Evolutionary conservation across 1,140 invertebrate genomes (phyloP), one percentile per base, ranked within the genome.

Genomic region (Drosophila takahashii): DNA sequence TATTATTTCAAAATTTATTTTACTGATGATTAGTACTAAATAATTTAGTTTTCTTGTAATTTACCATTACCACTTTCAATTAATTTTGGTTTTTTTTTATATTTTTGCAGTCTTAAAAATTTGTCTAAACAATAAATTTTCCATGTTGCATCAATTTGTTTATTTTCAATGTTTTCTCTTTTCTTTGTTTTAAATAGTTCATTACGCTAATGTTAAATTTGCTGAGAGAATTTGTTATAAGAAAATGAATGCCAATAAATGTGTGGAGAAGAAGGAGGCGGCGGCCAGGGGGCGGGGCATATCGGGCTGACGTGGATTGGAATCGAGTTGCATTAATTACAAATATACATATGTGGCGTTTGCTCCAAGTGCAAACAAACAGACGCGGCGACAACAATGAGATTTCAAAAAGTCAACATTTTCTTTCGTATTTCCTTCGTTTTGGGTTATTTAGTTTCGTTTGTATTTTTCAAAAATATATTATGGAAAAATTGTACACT

Each of bases 401-500:
- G 83, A 86, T 86, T 83, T 87, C 42, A 81, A 85, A 74, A 85
- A 80, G 79, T 85, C 57, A 85, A 85, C 81, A 86, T 72, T 77
- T 59, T 65, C 13, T 2, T 39, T 42, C 22, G 41, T 48, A 32
- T 18, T 70, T 59, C 53, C 58, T 59, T 56, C 6, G 34, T n/a
- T 72, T 72, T 27, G 44, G 60, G 66, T 76, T 81, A 58, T 74
- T 74, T 62, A 69, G 27, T 70, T 84, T 66, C 50, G 45, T 53
- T 73, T 58, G 44, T 60, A 71, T 74, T 60, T 3, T 32, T 60
- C 52, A 89, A 89, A 87, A 89, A 83, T 89, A 89, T 89, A 84
- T 70, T 89, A 89, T 89, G 84, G 85, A 89, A 89, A 89, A 89
- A 89, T 89, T 89, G 84, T 89, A 89, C 84, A 89, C 84, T 89